Base-by-base conservation (phyloP, 2,113 vertebrate genomes). In the Puma concolor region DNA sequence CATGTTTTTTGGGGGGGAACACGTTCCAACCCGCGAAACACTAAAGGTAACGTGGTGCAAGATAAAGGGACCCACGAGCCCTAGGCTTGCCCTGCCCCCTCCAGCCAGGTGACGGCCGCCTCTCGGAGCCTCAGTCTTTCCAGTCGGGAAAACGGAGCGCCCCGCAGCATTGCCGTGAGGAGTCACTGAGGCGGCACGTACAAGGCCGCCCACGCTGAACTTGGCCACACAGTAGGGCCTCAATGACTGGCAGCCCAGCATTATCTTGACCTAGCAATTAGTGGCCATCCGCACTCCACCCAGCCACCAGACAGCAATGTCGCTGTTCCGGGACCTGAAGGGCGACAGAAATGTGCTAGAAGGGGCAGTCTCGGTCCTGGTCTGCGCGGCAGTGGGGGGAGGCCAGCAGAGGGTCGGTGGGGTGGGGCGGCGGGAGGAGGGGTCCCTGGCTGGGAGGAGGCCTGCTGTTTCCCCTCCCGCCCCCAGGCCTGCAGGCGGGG, bases 21-120 rank as follows among this genome's bases (percentile, higher is more conserved):
- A 2, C 27, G 1, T 41, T 17, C 15, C 7, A 36, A 14, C 38
- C 41, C 5, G 0, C 11, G 0, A 0, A 0, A 0, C 0, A 0
- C 27, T 3, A 4, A 23, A 2, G 19, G 31, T 71, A 14, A 21
- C 0, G 4, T 17, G 1, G 31, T 3, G 1, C 5, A 4, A 0
- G 66, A 2, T 6, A 4, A 52, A 16, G 27, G 25, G 17, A 0
- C 1, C 8, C 11, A 0, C 5, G 0, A 0, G 16, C 19, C 5
- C 23, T 31, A 15, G 15, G 19, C 44, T 44, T 44, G 84, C 80
- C 31, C 41, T 2, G 27, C 41, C 10, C 4, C 85, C 33, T 17
- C 50, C 83, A 25, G 36, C 4, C 2, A 15, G 13, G 4, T 6
- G 48, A 4, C 57, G 21, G 3, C 2, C 1, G 2, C 50, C 63